A percentile compares a stretch with the other conserved stretches of the same genome.
Conservation (phyloP, 2,113 vertebrate species). For the Salminus brasiliensis region DNA sequence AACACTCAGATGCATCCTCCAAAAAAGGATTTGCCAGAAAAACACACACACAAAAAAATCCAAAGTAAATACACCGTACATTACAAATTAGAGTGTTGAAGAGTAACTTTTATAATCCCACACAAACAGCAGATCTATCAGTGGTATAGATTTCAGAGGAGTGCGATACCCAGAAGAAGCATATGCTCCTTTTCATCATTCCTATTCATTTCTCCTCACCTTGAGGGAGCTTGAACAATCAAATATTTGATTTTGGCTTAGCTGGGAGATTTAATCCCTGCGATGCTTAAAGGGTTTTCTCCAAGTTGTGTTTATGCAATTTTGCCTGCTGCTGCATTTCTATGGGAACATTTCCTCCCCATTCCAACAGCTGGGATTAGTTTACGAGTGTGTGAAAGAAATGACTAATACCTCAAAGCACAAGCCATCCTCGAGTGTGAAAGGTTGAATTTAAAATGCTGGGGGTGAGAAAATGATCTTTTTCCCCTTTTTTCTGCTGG, state of each 20-base stretch:
- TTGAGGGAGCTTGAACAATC: constrained; percentile 73
- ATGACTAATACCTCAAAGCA: constrained; percentile 68
- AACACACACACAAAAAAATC: too few species aligned
- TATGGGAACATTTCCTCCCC: constrained; percentile 72
- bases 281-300: constrained; percentile 70
- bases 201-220: constrained; percentile 55
- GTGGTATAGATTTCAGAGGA: constrained; percentile 8
- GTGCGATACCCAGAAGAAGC: constrained; percentile 15
- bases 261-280: constrained; percentile 73
- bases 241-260: constrained; percentile 76
- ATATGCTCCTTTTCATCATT: constrained; percentile 39
- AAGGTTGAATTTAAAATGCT: constrained; percentile 57
- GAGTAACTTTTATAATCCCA: neutral
- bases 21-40: too few species aligned
- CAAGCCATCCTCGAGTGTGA: constrained; percentile 59
- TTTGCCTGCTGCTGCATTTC: constrained; percentile 73
- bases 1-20: too few species aligned
- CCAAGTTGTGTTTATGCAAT: constrained; percentile 75
- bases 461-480: constrained; percentile 13
- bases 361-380: constrained; percentile 70
- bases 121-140: neutral
- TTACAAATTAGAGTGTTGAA: neutral
- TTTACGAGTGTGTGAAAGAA: constrained; percentile 58
- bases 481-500: constrained; percentile 11
- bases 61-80: neutral